phyloP scores from a whole-genome alignment of 1,140 invertebrate species.

The Drosophila arizonae region DNA sequence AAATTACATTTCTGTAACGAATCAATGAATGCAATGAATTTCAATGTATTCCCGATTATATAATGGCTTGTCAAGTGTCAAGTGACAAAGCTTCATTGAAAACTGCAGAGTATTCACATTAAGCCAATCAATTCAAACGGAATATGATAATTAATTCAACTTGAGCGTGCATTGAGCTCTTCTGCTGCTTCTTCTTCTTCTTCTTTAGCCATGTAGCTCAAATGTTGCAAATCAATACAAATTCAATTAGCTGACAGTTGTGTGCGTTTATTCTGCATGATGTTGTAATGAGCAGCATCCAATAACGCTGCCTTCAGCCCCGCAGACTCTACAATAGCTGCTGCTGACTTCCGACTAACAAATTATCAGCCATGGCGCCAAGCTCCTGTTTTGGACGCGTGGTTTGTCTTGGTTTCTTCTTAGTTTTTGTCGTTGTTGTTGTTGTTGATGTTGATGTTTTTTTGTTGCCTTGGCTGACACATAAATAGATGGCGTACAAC shows the following conservation, averaged over 20 bases:
- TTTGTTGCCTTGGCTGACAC: background rate
- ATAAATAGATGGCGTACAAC: slow-evolving; percentile 36
- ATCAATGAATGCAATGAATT: too few relatives aligned
- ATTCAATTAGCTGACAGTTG: background rate
- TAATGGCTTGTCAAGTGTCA: too few relatives aligned
- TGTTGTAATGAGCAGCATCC: background rate
- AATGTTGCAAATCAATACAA: background rate
- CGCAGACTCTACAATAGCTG: background rate
- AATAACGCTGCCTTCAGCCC: background rate
- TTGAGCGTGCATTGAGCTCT: too few relatives aligned
- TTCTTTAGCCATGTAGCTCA: background rate
- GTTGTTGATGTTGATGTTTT: background rate
- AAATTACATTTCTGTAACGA: too few relatives aligned
- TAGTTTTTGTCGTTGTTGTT: too few relatives aligned
- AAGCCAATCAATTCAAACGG: too few relatives aligned
- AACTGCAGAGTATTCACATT: too few relatives aligned
- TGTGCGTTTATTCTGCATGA: background rate
- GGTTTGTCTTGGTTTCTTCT: background rate
- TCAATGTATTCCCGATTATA: too few relatives aligned
- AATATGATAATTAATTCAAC: background rate
- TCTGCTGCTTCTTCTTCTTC: too few relatives aligned
- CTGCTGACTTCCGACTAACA: slow-evolving; percentile 9
- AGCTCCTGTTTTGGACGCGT: slow-evolving; percentile 9
- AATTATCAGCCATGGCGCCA: slow-evolving; percentile 18
- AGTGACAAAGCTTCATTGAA: too few relatives aligned